Evolutionary conservation across 2,113 vertebrate genomes (phyloP).

Genomic region (Forbesichthys papilliferus): DNA sequence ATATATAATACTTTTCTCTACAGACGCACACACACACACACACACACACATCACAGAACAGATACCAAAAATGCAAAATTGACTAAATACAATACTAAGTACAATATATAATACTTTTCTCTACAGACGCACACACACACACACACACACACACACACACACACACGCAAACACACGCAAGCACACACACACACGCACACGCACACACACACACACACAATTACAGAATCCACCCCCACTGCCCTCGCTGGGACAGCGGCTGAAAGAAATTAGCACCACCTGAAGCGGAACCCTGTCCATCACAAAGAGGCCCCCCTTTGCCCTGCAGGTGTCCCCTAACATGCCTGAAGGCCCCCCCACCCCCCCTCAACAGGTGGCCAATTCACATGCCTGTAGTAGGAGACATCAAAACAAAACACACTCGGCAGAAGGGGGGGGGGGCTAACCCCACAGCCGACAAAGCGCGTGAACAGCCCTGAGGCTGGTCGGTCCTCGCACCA

Average conservation of each 20-base stretch:
- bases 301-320: slow-evolving; percentile 63
- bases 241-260: slow-evolving; percentile 35
- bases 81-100: no score
- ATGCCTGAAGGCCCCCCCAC: slow-evolving; percentile 53
- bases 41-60: neutral
- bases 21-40: no score
- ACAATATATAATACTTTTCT: no score
- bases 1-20: no score
- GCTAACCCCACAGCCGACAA: slow-evolving; percentile 43
- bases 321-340: slow-evolving; percentile 74
- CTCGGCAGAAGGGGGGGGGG: slow-evolving; percentile 15
- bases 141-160: no score
- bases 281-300: slow-evolving; percentile 75
- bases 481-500: neutral
- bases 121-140: no score
- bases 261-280: slow-evolving; percentile 71
- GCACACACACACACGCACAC: neutral
- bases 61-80: neutral
- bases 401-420: slow-evolving; percentile 71
- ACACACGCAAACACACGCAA: no score
- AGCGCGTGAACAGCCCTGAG: slow-evolving; percentile 52
- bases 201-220: slow-evolving; percentile 10
- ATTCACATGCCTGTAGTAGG: slow-evolving; percentile 59
- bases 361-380: slow-evolving; percentile 61
- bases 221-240: slow-evolving; percentile 24